Evolutionary conservation across 2,888 invertebrate species (phyloP), one percentile per base, ranked within the genome.

Genomic region (Noctuana brunneofusca): DNA sequence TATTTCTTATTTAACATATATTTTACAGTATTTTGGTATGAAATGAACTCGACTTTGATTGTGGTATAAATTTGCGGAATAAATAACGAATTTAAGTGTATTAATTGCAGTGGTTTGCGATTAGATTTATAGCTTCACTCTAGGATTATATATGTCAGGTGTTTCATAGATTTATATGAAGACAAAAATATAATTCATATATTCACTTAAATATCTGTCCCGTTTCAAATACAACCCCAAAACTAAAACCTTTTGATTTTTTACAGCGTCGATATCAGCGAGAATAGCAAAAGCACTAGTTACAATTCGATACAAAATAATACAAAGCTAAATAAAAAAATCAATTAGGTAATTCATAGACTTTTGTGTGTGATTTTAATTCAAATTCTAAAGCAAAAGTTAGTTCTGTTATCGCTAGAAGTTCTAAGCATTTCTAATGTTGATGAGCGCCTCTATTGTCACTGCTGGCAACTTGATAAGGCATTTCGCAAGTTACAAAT

Each of bases 381-480:
- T 48, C 6, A 22, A 12, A 22, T 48, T 11, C 3, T 22, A 22
- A 22, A 6, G n/a, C 22, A 22, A n/a, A 20, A 48, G 48, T 22
- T 22, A 20, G n/a, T 56, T 46, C 1, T 38, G 27, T 27, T 54
- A 60, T 54, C 48, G n/a, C 14, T 43, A 27, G 24, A 55, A 60
- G 48, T 62, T 62, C 54, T 48, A 38, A 55, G 38, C 49, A 62
- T 22, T 38, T 55, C 62, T 55, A 62, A 62, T 49, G 62, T 62
- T 55, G 54, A 62, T n/a, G 38, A 54, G 54, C 32, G 27, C 49
- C n/a, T n/a, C 58, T 38, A 50, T 63, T 63, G 62, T 63, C 50
- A 54, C 18, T 11, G 43, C 6, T 20, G 14, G 62, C 55, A 63
- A 63, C 56, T 43, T 56, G 56, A 63, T 63, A 63, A 62, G 62